Evolutionary conservation across 2,888 invertebrate genomes (phyloP).

Genomic region (Lasioglossum figueresi): DNA sequence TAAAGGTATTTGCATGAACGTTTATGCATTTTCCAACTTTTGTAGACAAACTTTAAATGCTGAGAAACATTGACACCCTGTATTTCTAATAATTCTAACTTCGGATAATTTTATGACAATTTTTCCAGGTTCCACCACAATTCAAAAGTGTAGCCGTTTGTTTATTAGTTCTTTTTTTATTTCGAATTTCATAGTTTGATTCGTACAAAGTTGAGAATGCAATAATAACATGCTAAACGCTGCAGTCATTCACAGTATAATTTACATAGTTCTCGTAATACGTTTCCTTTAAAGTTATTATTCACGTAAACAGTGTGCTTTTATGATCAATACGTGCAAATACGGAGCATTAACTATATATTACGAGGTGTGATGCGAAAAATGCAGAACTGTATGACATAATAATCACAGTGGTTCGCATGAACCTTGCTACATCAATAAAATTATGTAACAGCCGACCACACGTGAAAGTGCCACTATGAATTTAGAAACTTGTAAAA

Average conservation of each 20-base stretch:
- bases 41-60: too few species aligned
- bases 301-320: background rate
- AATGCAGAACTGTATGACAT: background rate
- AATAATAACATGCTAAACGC: background rate
- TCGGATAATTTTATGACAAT: background rate
- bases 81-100: background rate
- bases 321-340: background rate
- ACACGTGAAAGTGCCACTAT: too few species aligned
- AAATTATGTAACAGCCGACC: background rate
- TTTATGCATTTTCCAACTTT: too few species aligned
- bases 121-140: too few species aligned
- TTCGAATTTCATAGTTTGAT: background rate
- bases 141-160: background rate
- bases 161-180: background rate
- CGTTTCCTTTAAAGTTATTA: background rate
- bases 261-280: background rate
- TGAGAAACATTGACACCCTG: background rate
- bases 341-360: background rate
- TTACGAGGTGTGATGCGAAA: background rate
- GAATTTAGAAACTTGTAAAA: too few species aligned
- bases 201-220: background rate
- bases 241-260: background rate
- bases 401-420: background rate
- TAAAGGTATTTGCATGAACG: too few species aligned
- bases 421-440: background rate